A percentile compares a stretch with the other conserved stretches of the same genome.
phyloP scores from a whole-genome alignment of 2,797 vertebrate genomes.

The Echeneis naucrates region DNA sequence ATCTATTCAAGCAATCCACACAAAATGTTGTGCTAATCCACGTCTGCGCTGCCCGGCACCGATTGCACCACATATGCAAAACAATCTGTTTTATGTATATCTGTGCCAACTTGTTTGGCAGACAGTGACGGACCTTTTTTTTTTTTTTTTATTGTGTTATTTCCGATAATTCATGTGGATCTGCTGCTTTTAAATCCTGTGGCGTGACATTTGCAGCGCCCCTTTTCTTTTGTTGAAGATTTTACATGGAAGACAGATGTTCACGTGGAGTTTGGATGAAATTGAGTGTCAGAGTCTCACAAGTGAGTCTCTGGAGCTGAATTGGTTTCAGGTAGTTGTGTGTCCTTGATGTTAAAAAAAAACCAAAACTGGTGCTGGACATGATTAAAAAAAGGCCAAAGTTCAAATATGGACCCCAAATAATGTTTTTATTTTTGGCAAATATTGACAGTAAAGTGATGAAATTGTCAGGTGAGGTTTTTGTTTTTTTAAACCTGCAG shows the following conservation, averaged over 20 bases:
- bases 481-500: background rate
- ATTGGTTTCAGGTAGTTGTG: constrained; percentile 9
- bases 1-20: constrained; percentile 37
- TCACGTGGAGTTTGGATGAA: constrained; percentile 28
- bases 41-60: constrained; percentile 34
- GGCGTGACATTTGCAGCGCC: constrained; percentile 36
- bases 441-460: background rate
- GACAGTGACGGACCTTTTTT: constrained; percentile 41
- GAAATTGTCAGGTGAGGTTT: background rate
- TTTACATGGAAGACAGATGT: constrained; percentile 49
- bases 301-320: constrained; percentile 2
- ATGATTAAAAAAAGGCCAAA: no score
- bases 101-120: constrained; percentile 62
- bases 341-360: background rate
- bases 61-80: constrained; percentile 59
- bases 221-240: constrained; percentile 32
- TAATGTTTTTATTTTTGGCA: background rate
- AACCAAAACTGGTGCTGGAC: background rate
- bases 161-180: constrained; percentile 60
- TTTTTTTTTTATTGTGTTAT: constrained; percentile 61
- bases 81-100: constrained; percentile 62
- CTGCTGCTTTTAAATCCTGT: constrained; percentile 49
- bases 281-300: constrained; percentile 9
- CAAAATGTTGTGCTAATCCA: constrained; percentile 56
- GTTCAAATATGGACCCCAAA: no score